These are phyloP conservation scores for Dicrostonyx torquatus DNA, from an alignment of 2,797 vertebrate species.

Conservation along the genomic window DNA sequence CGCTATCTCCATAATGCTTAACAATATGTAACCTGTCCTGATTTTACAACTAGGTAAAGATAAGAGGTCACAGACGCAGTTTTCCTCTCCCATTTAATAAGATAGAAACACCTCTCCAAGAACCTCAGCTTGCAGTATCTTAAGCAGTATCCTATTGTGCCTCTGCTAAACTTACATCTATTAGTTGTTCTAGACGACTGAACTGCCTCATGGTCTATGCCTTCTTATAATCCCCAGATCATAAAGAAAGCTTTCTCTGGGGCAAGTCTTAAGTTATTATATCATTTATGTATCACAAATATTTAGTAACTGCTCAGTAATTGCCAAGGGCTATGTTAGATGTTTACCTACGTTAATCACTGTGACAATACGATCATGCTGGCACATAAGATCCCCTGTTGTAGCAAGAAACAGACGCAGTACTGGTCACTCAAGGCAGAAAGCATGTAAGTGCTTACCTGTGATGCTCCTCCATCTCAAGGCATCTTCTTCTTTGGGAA, in stretches of 20 bases:
- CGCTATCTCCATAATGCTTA: background rate
- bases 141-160: background rate
- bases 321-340: background rate
- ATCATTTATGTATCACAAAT: background rate
- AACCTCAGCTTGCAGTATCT: background rate
- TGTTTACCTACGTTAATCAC: background rate
- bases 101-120: background rate
- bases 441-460: background rate
- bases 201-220: conserved; percentile 10
- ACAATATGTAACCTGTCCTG: background rate
- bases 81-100: conserved; percentile 14
- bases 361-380: background rate
- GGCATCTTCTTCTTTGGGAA: conserved; percentile 36
- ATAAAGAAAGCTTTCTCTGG: conserved; percentile 10
- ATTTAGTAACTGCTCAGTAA: background rate
- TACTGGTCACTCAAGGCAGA: conserved; percentile 9
- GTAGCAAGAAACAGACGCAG: background rate
- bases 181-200: background rate
- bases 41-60: conserved; percentile 40
- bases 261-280: background rate
- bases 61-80: background rate
- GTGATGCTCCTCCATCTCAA: background rate
- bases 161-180: background rate
- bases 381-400: background rate
- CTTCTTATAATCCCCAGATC: background rate